These are phyloP conservation scores for Coecobrya sp. DNA, from an alignment of 2,888 invertebrate genomes.

Conservation along the genomic window DNA sequence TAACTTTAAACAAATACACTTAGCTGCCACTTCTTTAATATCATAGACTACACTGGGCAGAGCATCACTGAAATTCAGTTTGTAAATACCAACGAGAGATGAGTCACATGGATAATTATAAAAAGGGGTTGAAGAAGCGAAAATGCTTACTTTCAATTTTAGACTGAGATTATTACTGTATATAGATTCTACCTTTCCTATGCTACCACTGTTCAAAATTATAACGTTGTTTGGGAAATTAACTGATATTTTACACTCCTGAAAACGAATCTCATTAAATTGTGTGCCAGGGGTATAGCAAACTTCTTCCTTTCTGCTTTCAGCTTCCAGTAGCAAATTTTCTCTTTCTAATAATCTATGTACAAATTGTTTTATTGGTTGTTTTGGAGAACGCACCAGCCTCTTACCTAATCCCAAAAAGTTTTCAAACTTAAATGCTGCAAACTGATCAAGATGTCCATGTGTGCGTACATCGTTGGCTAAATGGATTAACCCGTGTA, in stretches of 20 bases:
- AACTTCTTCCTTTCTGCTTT: no score
- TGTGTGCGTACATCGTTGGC: slow-evolving; percentile 84
- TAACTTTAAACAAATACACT: neutral
- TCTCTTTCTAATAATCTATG: neutral
- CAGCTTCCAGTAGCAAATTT: no score
- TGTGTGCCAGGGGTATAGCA: no score
- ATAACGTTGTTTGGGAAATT: neutral
- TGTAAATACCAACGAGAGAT: neutral
- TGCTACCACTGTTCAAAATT: neutral
- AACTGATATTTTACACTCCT: neutral
- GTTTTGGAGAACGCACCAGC: neutral
- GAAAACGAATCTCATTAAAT: neutral
- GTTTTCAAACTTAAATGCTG: slow-evolving; percentile 86
- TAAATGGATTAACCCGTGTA: slow-evolving; percentile 86
- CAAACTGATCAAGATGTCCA: slow-evolving; percentile 84
- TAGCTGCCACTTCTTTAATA: neutral
- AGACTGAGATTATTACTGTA: neutral
- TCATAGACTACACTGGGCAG: neutral
- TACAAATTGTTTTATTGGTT: slow-evolving; percentile 67
- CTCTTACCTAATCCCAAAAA: slow-evolving; percentile 81
- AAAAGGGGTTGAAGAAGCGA: neutral
- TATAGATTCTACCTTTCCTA: neutral
- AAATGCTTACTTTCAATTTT: neutral
- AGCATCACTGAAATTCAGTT: neutral
- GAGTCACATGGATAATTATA: neutral